Percentiles rank a stretch among this genome's conserved stretches.
phyloP scores from a whole-genome alignment of 2,113 vertebrate species.

The Thamnaconus septentrionalis region DNA sequence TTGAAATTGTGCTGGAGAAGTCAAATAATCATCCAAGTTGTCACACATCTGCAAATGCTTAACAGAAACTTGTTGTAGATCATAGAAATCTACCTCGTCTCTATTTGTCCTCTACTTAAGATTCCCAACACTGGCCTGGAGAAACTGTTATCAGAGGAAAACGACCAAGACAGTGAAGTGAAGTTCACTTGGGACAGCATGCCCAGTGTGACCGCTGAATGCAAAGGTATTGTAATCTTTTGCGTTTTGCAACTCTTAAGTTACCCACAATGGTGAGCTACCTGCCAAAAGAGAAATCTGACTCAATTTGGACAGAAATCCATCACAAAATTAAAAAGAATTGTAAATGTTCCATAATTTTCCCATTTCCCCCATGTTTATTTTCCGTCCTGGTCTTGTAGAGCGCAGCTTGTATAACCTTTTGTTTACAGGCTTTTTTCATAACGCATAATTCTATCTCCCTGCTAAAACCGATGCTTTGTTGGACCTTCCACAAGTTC shows the following conservation, averaged over 20 bases:
- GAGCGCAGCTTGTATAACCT: too few species aligned
- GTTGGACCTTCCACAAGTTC: too few species aligned
- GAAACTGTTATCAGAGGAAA: conserved; percentile 15
- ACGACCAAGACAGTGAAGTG: conserved; percentile 17
- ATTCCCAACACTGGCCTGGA: conserved; percentile 44
- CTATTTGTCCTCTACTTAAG: conserved; percentile 22
- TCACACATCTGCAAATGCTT: not conserved
- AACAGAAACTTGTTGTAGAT: too few species aligned
- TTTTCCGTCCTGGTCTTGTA: too few species aligned
- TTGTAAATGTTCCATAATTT: too few species aligned
- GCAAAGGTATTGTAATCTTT: conserved; percentile 31
- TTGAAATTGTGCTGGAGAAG: not conserved
- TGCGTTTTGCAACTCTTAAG: conserved; percentile 4
- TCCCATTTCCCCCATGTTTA: too few species aligned
- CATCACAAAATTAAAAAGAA: not conserved
- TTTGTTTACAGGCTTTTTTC: too few species aligned
- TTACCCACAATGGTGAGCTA: conserved; percentile 7
- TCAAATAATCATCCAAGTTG: conserved; percentile 15
- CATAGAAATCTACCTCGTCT: not conserved
- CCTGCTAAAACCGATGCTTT: too few species aligned
- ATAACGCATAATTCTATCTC: too few species aligned
- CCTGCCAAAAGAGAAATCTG: not conserved
- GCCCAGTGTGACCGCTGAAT: conserved; percentile 16
- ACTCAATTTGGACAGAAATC: not conserved
- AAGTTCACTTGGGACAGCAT: conserved; percentile 34